phyloP scores from a whole-genome alignment of 1,140 invertebrate species.

The Brachionus koreanus region DNA sequence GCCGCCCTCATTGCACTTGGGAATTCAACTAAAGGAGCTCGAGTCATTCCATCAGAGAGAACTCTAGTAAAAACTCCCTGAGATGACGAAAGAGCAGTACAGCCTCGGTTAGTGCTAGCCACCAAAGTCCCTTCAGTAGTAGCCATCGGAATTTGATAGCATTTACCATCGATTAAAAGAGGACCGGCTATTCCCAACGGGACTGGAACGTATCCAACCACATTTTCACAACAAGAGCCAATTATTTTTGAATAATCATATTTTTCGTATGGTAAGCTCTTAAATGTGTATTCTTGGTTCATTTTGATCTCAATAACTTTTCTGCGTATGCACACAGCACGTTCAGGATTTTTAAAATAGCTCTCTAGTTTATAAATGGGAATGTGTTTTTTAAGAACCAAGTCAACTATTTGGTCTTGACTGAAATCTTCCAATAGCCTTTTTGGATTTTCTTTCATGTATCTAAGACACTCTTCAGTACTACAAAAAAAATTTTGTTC shows the following conservation, averaged over 20 bases:
- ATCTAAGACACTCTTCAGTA: conserved; percentile 47
- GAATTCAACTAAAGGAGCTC: conserved; percentile 87
- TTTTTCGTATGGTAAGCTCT: conserved; percentile 14
- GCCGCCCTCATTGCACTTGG: conserved; percentile 68
- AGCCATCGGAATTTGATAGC: conserved; percentile 87
- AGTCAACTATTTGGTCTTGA: conserved; percentile 75
- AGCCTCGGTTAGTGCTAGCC: conserved; percentile 93
- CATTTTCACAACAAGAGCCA: conserved; percentile 96
- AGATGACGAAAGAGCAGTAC: conserved; percentile 70
- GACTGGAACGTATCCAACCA: conserved; percentile 91
- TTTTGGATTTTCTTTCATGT: background rate
- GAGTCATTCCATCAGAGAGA: conserved; percentile 89
- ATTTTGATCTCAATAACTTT: conserved; percentile 47
- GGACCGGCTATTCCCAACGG: conserved; percentile 94
- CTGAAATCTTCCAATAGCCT: conserved; percentile 61
- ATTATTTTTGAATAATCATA: conserved; percentile 63
- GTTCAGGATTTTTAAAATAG: conserved; percentile 71
- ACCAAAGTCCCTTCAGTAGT: conserved; percentile 91
- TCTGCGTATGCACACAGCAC: conserved; percentile 76
- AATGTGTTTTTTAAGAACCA: conserved; percentile 73
- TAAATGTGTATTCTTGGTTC: background rate
- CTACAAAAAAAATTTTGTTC: conserved; percentile 44
- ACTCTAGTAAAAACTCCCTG: conserved; percentile 73
- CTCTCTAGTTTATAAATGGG: conserved; percentile 76
- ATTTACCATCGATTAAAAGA: conserved; percentile 74